Evolutionary conservation across 2,797 vertebrate genomes (phyloP).

Genomic region (Psittacula derbiana): DNA sequence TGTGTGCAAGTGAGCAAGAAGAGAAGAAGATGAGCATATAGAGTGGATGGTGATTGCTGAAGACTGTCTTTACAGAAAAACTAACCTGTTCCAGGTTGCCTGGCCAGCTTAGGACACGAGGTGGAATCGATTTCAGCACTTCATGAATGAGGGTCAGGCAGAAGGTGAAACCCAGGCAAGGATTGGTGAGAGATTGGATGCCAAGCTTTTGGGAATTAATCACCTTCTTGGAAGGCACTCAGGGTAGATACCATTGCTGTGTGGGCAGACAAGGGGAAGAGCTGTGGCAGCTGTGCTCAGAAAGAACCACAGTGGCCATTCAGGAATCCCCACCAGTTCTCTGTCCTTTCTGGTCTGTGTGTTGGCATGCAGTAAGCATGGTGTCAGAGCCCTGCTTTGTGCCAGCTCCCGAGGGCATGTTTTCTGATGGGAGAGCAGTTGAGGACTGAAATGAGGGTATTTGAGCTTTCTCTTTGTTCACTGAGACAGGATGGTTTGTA

Average conservation of each 20-base stretch:
- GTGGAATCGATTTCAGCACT: neutral
- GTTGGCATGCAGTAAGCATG: neutral
- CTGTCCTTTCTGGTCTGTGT: neutral
- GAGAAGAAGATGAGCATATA: neutral
- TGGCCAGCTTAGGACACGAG: neutral
- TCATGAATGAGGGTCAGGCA: neutral
- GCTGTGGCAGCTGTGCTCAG: neutral
- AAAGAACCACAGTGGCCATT: neutral
- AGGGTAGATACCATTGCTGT: neutral
- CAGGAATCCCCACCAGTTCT: neutral
- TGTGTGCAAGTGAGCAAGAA: neutral
- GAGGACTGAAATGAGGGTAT: neutral
- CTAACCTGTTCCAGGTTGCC: neutral
- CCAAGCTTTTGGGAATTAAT: neutral
- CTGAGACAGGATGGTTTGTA: neutral
- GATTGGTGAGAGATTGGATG: neutral
- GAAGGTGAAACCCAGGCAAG: neutral
- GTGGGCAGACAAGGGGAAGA: neutral
- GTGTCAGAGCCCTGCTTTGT: neutral
- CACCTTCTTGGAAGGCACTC: neutral
- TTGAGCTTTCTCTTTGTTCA: neutral
- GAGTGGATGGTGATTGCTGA: neutral
- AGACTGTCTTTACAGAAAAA: neutral
- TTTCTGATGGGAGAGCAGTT: neutral
- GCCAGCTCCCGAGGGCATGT: rapidly evolving